These are phyloP conservation scores for Mizuhopecten yessoensis DNA, from an alignment of 1,140 invertebrate genomes.

Conservation along the genomic window DNA sequence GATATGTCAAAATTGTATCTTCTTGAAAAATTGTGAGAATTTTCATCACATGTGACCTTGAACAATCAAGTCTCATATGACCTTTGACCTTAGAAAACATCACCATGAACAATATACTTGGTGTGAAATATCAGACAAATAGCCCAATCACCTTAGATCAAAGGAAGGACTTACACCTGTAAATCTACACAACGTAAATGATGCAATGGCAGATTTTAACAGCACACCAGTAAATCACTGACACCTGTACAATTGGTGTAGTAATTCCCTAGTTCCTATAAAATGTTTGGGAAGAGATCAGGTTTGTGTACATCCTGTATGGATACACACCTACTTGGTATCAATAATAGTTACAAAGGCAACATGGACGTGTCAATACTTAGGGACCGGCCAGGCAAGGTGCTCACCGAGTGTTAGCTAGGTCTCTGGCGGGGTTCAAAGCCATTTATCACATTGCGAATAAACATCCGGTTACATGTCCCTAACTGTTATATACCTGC, in stretches of 20 bases:
- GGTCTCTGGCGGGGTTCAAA: not conserved
- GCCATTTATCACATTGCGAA: not conserved
- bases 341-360: not conserved
- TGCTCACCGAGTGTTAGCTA: too few species aligned
- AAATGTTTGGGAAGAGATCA: not conserved
- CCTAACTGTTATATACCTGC: not conserved
- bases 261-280: not conserved
- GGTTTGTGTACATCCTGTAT: conserved; percentile 25
- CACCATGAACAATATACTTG: not conserved
- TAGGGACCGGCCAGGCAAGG: too few species aligned
- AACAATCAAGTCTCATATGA: not conserved
- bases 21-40: too few species aligned
- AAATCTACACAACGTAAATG: not conserved
- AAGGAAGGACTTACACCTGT: not conserved
- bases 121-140: not conserved
- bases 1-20: too few species aligned
- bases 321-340: not conserved
- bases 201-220: not conserved
- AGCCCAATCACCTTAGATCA: not conserved
- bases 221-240: not conserved
- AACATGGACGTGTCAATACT: too few species aligned
- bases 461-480: not conserved
- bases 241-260: not conserved
- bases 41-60: not conserved
- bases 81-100: not conserved